phyloP scores from a whole-genome alignment of 1,140 invertebrate genomes.

The Cheumatopsyche charites region DNA sequence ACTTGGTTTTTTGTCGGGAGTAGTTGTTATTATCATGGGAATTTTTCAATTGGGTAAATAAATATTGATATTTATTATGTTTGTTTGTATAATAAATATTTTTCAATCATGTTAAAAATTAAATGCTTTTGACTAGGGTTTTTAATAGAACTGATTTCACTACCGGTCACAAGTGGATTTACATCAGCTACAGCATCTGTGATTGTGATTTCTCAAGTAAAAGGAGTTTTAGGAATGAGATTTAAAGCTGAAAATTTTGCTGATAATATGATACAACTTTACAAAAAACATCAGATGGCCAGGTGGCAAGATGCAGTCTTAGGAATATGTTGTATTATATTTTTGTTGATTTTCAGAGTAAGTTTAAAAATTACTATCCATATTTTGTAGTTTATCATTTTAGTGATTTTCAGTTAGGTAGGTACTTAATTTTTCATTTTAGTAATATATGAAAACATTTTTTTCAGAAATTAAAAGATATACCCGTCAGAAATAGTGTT shows the following conservation, averaged over 20 bases:
- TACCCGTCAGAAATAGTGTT: slow-evolving; percentile 57
- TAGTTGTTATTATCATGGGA: slow-evolving; percentile 80
- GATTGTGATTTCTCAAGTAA: slow-evolving; percentile 88
- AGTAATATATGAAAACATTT: slow-evolving; percentile 1
- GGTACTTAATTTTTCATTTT: neutral
- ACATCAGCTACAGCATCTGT: slow-evolving; percentile 92
- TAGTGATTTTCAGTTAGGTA: neutral
- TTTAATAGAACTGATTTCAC: slow-evolving; percentile 90
- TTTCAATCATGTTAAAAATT: neutral
- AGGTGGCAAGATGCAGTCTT: slow-evolving; percentile 67
- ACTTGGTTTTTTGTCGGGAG: slow-evolving; percentile 76
- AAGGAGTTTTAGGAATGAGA: slow-evolving; percentile 78
- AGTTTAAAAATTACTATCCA: too few species aligned
- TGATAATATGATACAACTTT: slow-evolving; percentile 67
- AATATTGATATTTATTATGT: neutral
- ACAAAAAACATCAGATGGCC: slow-evolving; percentile 62
- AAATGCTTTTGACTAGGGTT: slow-evolving; percentile 70
- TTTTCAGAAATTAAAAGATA: slow-evolving; percentile 71
- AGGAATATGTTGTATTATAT: slow-evolving; percentile 68
- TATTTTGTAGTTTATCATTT: too few species aligned
- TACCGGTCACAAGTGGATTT: slow-evolving; percentile 90
- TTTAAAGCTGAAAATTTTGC: slow-evolving; percentile 67
- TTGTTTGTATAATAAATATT: neutral
- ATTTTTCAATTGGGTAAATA: slow-evolving; percentile 72
- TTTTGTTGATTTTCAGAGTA: slow-evolving; percentile 71